Percentiles rank a stretch among this genome's conserved stretches.
These are phyloP conservation scores for Struthio camelus DNA, from an alignment of 2,113 vertebrate species.

Conservation along the genomic window DNA sequence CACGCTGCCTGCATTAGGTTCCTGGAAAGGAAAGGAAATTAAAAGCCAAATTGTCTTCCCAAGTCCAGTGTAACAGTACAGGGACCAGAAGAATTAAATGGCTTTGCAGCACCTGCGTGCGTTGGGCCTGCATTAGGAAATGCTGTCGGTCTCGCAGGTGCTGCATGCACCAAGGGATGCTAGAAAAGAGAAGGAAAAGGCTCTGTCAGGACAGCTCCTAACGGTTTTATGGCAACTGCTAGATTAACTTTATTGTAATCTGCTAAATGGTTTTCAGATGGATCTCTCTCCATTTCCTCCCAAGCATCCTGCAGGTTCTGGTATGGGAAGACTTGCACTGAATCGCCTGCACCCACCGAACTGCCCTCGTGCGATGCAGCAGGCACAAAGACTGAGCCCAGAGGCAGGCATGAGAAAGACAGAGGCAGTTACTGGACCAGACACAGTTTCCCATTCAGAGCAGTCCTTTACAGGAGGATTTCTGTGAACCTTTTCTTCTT, in stretches of 20 bases:
- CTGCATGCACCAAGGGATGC: accelerated
- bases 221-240: background rate
- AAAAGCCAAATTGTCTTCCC: background rate
- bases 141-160: accelerated
- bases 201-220: background rate
- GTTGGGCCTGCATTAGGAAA: background rate
- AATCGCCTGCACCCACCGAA: background rate
- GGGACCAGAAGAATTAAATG: background rate
- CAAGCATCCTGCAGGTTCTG: background rate
- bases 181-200: background rate
- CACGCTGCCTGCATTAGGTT: background rate
- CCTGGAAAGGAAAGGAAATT: background rate
- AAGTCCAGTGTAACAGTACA: background rate
- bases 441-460: background rate
- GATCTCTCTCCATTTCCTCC: background rate
- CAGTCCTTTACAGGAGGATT: background rate
- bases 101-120: accelerated
- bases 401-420: background rate
- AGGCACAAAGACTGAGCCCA: background rate
- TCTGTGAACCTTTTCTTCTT: background rate
- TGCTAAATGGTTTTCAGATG: background rate
- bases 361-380: background rate
- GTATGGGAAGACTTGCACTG: background rate
- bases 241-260: background rate
- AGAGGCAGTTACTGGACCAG: background rate